phyloP scores from a whole-genome alignment of 2,888 invertebrate genomes.

The Spilosoma lubricipeda region DNA sequence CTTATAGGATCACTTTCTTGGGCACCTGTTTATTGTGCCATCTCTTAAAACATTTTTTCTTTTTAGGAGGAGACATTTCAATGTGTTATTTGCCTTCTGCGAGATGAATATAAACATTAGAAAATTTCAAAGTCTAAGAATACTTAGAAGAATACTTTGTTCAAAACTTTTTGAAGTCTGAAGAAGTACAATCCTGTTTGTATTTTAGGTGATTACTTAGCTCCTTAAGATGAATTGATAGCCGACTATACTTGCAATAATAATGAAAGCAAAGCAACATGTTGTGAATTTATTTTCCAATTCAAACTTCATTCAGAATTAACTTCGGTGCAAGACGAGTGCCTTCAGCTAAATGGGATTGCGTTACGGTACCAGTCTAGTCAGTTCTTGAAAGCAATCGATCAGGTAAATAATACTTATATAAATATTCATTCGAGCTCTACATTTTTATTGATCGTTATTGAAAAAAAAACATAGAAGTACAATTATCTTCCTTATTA shows the following conservation, averaged over 20 bases:
- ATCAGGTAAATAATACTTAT: constrained; percentile 47
- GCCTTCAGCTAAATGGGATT: constrained; percentile 74
- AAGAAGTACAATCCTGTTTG: constrained; percentile 1
- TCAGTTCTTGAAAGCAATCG: constrained; percentile 58
- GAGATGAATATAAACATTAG: background rate
- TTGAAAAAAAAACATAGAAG: no score
- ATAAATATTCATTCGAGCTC: constrained; percentile 11
- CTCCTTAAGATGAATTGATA: constrained; percentile 48
- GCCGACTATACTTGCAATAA: constrained; percentile 55
- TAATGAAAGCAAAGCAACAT: constrained; percentile 68
- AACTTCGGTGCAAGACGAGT: constrained; percentile 67
- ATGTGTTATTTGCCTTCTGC: background rate
- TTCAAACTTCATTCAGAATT: constrained; percentile 76
- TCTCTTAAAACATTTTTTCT: background rate
- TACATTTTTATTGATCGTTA: background rate
- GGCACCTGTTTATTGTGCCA: no score
- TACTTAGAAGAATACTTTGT: no score
- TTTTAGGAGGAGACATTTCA: background rate
- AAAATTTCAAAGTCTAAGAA: no score
- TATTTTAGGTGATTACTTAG: constrained; percentile 40
- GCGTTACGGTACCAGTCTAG: constrained; percentile 66
- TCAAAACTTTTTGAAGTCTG: background rate
- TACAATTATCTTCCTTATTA: no score
- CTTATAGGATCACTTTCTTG: background rate
- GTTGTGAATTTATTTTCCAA: constrained; percentile 73